phyloP scores from a whole-genome alignment of 2,797 vertebrate genomes.

The Falco peregrinus region DNA sequence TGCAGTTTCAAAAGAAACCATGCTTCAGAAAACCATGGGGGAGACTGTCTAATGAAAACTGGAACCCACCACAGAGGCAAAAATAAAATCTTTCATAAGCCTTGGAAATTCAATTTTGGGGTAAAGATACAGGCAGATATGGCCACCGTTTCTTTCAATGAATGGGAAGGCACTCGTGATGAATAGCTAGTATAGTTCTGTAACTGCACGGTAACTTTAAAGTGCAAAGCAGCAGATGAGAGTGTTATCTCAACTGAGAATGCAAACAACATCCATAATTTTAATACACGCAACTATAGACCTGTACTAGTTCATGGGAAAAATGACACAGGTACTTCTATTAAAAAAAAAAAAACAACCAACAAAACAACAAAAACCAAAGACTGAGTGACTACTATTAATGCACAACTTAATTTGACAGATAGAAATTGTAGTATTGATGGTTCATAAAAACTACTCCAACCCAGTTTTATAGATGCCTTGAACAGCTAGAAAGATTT shows the following conservation, averaged over 20 bases:
- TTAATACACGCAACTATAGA: not conserved
- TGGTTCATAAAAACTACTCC: constrained; percentile 12
- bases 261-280: not conserved
- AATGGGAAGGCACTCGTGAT: not conserved
- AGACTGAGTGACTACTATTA: not conserved
- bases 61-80: not conserved
- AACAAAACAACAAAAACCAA: not conserved
- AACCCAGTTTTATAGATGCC: constrained; percentile 1
- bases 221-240: not conserved
- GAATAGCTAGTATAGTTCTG: not conserved
- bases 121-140: not conserved
- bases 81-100: not conserved
- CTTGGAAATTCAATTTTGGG: not conserved
- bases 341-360: not conserved
- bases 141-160: not conserved
- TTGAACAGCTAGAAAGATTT: constrained; percentile 18
- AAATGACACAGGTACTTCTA: not conserved
- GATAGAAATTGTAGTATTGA: not conserved
- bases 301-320: not conserved
- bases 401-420: not conserved
- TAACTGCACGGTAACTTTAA: not conserved
- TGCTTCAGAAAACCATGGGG: not conserved
- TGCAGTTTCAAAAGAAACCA: not conserved
- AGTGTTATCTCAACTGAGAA: not conserved
- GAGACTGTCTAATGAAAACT: not conserved